Evolutionary conservation across 2,797 vertebrate species (phyloP).

Genomic region (Eurystomus glaucurus): DNA sequence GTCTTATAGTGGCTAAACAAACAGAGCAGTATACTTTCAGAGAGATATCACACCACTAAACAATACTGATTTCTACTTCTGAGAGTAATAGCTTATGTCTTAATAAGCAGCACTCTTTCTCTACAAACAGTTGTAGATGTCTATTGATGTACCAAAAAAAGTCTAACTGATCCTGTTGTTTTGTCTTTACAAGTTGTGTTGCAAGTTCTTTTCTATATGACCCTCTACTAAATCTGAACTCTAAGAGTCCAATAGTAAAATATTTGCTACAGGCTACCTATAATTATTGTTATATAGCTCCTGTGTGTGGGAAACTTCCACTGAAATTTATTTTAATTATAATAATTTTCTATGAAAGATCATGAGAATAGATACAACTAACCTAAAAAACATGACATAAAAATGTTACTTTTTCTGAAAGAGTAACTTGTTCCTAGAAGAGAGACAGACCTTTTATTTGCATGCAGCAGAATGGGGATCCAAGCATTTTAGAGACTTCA

Average conservation of each 20-base stretch:
- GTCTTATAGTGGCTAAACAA: neutral
- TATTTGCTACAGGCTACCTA: neutral
- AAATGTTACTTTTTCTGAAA: neutral
- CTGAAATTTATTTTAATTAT: neutral
- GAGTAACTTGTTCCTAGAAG: neutral
- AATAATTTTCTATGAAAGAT: neutral
- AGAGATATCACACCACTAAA: neutral
- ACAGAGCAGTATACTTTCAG: neutral
- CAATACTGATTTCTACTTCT: neutral
- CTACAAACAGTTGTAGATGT: neutral
- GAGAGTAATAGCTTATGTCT: neutral
- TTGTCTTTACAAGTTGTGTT: neutral
- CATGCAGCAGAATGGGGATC: neutral
- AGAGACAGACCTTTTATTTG: neutral
- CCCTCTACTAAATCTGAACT: neutral
- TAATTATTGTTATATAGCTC: neutral
- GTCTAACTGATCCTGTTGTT: neutral
- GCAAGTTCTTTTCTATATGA: neutral
- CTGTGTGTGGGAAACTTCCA: accelerated
- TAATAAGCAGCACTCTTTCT: neutral
- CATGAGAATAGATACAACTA: neutral
- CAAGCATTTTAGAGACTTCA: neutral
- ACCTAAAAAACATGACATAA: neutral
- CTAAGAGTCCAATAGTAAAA: neutral
- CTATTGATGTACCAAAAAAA: neutral